These are phyloP conservation scores for Spisula solida DNA, from an alignment of 2,888 invertebrate species.

Conservation along the genomic window DNA sequence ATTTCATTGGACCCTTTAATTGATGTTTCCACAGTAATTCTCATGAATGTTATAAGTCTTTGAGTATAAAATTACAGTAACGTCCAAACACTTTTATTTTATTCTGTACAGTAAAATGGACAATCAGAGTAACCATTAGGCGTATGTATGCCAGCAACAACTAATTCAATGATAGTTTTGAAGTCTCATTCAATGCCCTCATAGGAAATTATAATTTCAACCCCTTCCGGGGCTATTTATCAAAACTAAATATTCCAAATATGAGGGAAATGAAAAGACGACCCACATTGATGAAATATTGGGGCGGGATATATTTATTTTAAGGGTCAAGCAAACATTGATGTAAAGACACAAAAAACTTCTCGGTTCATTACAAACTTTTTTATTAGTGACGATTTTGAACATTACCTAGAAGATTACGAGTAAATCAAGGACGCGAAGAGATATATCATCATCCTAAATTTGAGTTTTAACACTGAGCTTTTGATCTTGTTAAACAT, in stretches of 20 bases:
- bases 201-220: background rate
- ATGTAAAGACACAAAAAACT: background rate
- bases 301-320: background rate
- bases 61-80: background rate
- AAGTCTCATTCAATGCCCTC: background rate
- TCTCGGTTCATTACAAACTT: background rate
- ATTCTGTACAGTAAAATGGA: background rate
- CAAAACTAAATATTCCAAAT: background rate
- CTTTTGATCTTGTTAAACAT: background rate
- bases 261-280: background rate
- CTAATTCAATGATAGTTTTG: background rate
- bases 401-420: background rate
- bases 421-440: background rate
- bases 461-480: background rate
- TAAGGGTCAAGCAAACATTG: conserved; percentile 14
- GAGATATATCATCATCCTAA: background rate
- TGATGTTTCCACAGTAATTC: no score
- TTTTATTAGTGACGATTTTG: background rate
- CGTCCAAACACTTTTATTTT: background rate
- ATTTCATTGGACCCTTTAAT: background rate
- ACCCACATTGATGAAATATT: background rate
- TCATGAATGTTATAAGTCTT: background rate
- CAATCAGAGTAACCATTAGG: background rate
- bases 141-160: background rate
- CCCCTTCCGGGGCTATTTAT: background rate